phyloP scores from a whole-genome alignment of 2,888 invertebrate genomes.

The Galerucella nymphaeae region DNA sequence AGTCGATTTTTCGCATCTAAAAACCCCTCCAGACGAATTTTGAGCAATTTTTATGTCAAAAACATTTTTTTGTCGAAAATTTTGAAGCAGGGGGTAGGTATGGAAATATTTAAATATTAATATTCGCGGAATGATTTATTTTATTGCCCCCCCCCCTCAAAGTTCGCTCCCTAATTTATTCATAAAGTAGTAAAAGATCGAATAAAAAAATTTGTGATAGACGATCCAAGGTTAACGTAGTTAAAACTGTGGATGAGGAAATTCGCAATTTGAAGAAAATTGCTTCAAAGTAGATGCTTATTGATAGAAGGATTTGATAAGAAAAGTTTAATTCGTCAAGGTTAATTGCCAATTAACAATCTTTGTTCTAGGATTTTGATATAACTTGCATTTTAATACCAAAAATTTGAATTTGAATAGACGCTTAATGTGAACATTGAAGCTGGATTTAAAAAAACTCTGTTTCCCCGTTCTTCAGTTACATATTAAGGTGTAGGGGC shows the following conservation, averaged over 20 bases:
- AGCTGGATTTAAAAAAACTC: too few relatives aligned
- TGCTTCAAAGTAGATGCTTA: constrained; percentile 1
- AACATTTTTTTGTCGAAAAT: too few relatives aligned
- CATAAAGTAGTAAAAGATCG: not conserved
- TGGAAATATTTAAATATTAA: too few relatives aligned
- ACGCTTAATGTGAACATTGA: too few relatives aligned
- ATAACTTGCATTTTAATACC: too few relatives aligned
- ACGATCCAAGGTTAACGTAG: not conserved
- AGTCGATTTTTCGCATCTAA: too few relatives aligned
- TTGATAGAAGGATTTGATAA: constrained; percentile 1
- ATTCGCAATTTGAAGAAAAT: constrained; percentile 5
- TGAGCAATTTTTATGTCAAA: too few relatives aligned
- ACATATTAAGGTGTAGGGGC: too few relatives aligned
- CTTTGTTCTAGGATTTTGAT: not conserved
- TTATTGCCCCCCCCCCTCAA: not conserved
- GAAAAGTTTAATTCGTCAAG: constrained; percentile 6
- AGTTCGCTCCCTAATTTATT: not conserved
- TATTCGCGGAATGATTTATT: not conserved
- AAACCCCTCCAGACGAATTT: too few relatives aligned
- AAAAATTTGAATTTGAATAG: too few relatives aligned
- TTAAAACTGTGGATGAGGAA: constrained; percentile 5
- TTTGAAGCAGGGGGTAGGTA: too few relatives aligned
- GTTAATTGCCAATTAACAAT: not conserved
- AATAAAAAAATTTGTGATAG: not conserved
- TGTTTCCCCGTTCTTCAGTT: too few relatives aligned